A percentile compares a stretch with the other conserved stretches of the same genome.
phyloP scores from a whole-genome alignment of 2,113 vertebrate species.

The Myanophis thanlyinensis region DNA sequence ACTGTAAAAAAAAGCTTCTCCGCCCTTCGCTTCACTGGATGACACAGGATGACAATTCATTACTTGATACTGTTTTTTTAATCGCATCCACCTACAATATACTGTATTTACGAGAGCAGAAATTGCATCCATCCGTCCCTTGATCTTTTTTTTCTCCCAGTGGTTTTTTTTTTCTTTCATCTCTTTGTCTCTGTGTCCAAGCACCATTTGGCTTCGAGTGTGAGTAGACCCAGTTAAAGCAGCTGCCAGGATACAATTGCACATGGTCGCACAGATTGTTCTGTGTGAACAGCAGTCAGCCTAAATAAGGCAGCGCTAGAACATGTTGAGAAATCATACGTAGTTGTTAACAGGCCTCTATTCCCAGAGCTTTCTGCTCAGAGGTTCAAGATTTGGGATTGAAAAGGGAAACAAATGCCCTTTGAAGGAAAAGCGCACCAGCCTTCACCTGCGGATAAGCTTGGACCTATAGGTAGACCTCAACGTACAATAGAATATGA shows the following conservation, averaged over 20 bases:
- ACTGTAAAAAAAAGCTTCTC: background rate
- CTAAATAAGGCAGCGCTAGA: background rate
- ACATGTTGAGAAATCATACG: background rate
- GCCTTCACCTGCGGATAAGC: background rate
- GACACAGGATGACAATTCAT: background rate
- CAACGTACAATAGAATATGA: too few species aligned
- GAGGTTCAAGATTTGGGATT: background rate
- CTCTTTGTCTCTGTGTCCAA: background rate
- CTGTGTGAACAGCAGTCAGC: background rate
- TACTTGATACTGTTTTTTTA: background rate
- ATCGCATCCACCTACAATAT: background rate
- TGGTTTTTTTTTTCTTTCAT: background rate
- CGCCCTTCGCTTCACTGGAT: background rate
- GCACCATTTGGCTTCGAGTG: background rate
- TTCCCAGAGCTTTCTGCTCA: background rate
- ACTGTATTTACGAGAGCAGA: background rate
- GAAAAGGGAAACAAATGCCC: background rate
- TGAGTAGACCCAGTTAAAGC: background rate
- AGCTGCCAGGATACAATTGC: background rate
- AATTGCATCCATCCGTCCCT: background rate
- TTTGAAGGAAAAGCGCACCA: background rate
- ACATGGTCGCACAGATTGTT: background rate
- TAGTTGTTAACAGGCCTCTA: background rate
- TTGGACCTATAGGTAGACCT: background rate
- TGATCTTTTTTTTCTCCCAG: background rate